phyloP scores from a whole-genome alignment of 2,888 invertebrate genomes.

The Orthonevra nobilis region DNA sequence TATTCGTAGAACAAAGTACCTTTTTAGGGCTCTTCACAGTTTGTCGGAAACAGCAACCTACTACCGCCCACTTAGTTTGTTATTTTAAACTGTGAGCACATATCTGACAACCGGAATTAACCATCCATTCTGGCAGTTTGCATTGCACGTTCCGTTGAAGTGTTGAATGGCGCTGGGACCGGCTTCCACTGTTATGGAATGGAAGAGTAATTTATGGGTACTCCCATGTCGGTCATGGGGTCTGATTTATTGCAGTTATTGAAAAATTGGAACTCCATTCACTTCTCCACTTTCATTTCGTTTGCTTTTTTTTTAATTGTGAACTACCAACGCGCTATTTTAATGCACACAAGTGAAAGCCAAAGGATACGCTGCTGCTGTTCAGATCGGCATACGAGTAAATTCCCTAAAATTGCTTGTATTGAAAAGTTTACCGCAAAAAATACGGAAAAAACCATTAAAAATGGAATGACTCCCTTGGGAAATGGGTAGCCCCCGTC shows the following conservation, averaged over 20 bases:
- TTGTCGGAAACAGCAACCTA: no score
- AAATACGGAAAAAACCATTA: slow-evolving; percentile 2
- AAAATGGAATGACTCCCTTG: slow-evolving; percentile 40
- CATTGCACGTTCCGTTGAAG: slow-evolving; percentile 52
- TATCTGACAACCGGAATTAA: slow-evolving; percentile 61
- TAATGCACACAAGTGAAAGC: not conserved
- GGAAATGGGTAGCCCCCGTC: slow-evolving; percentile 34
- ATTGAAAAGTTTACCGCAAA: slow-evolving; percentile 52
- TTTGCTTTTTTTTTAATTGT: slow-evolving; percentile 35
- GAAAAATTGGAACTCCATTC: slow-evolving; percentile 76
- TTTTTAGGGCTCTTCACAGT: no score
- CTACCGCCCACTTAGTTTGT: no score
- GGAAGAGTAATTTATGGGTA: slow-evolving; percentile 76
- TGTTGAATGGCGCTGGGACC: slow-evolving; percentile 44
- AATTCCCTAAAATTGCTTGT: slow-evolving; percentile 43
- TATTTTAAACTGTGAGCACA: slow-evolving; percentile 32
- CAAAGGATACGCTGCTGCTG: not conserved
- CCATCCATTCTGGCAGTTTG: slow-evolving; percentile 42
- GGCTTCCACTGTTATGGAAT: slow-evolving; percentile 21
- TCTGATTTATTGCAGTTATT: slow-evolving; percentile 79
- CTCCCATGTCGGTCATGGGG: slow-evolving; percentile 76
- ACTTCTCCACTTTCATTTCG: slow-evolving; percentile 1
- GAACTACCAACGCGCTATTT: slow-evolving; percentile 13
- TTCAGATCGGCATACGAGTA: slow-evolving; percentile 30
- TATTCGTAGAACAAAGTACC: no score